Conservation (phyloP, 2,113 vertebrate species). For the Rhinogobius similis region DNA sequence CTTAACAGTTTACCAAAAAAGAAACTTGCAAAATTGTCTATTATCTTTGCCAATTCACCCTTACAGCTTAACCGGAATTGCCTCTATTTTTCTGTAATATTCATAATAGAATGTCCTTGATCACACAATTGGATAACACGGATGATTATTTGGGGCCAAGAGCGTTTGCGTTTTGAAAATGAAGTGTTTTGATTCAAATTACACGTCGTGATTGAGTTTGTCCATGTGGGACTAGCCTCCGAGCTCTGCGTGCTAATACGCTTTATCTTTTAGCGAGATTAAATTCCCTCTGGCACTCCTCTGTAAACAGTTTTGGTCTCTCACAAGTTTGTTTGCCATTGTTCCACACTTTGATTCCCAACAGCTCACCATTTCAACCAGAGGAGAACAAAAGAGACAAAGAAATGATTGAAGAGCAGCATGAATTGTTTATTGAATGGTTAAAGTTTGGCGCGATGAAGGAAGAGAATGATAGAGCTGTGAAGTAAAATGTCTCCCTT, state of each 20-base stretch:
- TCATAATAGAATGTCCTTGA: conserved; percentile 3
- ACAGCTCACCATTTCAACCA: conserved; percentile 4
- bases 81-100: neutral
- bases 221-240: conserved; percentile 30
- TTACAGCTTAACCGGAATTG: neutral
- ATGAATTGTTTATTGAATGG: neutral
- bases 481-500: too few relatives aligned
- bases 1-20: neutral
- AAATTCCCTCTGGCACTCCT: conserved; percentile 10
- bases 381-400: too few relatives aligned
- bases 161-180: conserved; percentile 32
- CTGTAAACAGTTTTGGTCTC: conserved; percentile 5
- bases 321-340: neutral
- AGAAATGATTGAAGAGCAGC: too few relatives aligned
- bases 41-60: neutral
- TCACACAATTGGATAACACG: neutral
- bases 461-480: too few relatives aligned
- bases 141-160: conserved; percentile 22
- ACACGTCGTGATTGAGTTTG: conserved; percentile 36
- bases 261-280: conserved; percentile 23
- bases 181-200: conserved; percentile 42
- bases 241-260: conserved; percentile 10
- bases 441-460: neutral
- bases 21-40: neutral
- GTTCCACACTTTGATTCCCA: conserved; percentile 5